Evolutionary conservation across 2,113 vertebrate species (phyloP).

Genomic region (Anoura caudifer): DNA sequence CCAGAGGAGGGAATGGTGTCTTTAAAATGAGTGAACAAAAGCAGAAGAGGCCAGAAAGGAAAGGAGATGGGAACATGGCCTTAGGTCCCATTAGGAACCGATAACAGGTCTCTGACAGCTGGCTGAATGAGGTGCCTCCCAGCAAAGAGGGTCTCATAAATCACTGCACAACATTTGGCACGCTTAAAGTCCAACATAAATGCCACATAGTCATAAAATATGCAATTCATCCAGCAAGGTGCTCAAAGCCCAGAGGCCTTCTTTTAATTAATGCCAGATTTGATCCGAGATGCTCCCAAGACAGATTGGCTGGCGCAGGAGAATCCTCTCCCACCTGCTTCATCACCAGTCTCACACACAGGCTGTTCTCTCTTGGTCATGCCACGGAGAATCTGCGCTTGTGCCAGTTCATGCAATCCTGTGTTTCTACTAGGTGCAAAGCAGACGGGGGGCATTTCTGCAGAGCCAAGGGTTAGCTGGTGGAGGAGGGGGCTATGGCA

Average conservation of each 20-base stretch:
- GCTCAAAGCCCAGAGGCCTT: background rate
- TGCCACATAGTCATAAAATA: background rate
- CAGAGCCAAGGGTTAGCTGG: background rate
- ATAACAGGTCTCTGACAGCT: accelerated
- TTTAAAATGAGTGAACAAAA: no score
- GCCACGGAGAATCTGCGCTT: background rate
- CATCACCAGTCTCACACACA: background rate
- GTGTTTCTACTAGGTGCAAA: background rate
- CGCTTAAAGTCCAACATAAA: background rate
- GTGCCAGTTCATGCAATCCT: accelerated
- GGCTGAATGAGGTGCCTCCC: no score
- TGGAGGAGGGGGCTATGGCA: background rate
- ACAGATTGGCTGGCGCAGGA: background rate
- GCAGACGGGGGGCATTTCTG: background rate
- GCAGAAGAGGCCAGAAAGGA: no score
- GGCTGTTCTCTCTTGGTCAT: background rate
- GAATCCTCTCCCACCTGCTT: background rate
- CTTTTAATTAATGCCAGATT: slow-evolving; percentile 12
- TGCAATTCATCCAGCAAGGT: background rate
- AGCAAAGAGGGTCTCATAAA: background rate
- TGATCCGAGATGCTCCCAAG: background rate
- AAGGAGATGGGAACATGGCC: background rate
- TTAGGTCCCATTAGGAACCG: accelerated
- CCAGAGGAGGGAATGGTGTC: no score
- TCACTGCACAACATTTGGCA: background rate